A percentile compares a stretch with the other conserved stretches of the same genome.
Conservation (phyloP, 2,113 vertebrate genomes). For the Myiozetetes cayanensis region DNA sequence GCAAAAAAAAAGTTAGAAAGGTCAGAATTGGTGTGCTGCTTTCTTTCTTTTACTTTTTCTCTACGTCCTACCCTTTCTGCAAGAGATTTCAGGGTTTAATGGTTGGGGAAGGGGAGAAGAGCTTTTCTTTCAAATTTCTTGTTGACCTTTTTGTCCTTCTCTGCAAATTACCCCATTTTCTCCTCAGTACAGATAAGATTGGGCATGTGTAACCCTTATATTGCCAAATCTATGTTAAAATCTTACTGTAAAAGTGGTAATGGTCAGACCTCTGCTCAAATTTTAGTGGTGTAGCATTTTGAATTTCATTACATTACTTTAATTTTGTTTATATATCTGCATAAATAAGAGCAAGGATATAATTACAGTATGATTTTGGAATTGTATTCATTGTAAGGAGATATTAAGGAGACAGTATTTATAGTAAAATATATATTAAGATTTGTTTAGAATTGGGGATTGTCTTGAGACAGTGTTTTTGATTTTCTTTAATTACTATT, state of each 20-base stretch:
- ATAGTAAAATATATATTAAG: not conserved
- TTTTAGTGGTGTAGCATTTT: not conserved
- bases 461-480: not conserved
- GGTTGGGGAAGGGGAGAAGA: not conserved
- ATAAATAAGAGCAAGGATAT: not conserved
- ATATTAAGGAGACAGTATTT: not conserved
- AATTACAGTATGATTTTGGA: not conserved
- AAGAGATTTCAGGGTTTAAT: not conserved
- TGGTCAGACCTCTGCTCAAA: not conserved
- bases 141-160: not conserved
- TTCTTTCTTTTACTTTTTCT: not conserved
- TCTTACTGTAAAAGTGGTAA: not conserved
- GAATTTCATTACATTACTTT: not conserved
- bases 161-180: not conserved
- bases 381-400: not conserved
- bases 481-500: not conserved
- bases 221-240: not conserved
- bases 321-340: not conserved
- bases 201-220: not conserved
- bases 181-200: not conserved
- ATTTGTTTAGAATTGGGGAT: not conserved
- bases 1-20: not conserved
- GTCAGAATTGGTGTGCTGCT: not conserved
- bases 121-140: not conserved
- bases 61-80: not conserved